phyloP scores from a whole-genome alignment of 2,888 invertebrate genomes.

The Heliconius charithonia region DNA sequence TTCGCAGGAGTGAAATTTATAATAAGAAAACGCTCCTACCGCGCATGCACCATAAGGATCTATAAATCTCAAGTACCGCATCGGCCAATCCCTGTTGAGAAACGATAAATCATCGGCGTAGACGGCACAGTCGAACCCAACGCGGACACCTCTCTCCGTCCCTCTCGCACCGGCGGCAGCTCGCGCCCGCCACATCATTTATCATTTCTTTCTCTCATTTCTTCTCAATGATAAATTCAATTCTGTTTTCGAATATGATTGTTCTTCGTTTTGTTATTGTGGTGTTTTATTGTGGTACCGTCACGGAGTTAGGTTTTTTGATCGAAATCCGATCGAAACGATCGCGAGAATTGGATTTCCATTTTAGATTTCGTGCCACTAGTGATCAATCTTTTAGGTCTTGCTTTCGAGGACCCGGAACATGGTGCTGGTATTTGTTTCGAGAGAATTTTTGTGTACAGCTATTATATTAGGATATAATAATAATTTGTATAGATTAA shows the following conservation, averaged over 20 bases:
- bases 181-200: conserved; percentile 73
- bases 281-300: conserved; percentile 80
- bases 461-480: background rate
- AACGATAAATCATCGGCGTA: conserved; percentile 81
- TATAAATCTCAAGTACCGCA: conserved; percentile 82
- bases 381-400: conserved; percentile 73
- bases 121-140: conserved; percentile 74
- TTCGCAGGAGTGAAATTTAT: conserved; percentile 82
- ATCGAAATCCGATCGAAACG: conserved; percentile 80
- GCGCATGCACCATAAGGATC: conserved; percentile 80
- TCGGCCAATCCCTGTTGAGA: conserved; percentile 84
- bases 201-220: conserved; percentile 81
- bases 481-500: background rate
- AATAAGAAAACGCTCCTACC: conserved; percentile 83
- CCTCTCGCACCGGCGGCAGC: conserved; percentile 66
- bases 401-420: conserved; percentile 39
- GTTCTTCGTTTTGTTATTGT: conserved; percentile 81
- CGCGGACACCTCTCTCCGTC: conserved; percentile 58
- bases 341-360: conserved; percentile 82
- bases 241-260: conserved; percentile 83
- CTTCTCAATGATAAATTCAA: conserved; percentile 83
- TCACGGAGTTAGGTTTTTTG: conserved; percentile 80
- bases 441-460: conserved; percentile 18
- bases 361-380: conserved; percentile 74
- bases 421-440: conserved; percentile 34